A percentile compares a stretch with the other conserved stretches of the same genome.
phyloP scores from a whole-genome alignment of 2,888 invertebrate species.

The Netelia inedita region DNA sequence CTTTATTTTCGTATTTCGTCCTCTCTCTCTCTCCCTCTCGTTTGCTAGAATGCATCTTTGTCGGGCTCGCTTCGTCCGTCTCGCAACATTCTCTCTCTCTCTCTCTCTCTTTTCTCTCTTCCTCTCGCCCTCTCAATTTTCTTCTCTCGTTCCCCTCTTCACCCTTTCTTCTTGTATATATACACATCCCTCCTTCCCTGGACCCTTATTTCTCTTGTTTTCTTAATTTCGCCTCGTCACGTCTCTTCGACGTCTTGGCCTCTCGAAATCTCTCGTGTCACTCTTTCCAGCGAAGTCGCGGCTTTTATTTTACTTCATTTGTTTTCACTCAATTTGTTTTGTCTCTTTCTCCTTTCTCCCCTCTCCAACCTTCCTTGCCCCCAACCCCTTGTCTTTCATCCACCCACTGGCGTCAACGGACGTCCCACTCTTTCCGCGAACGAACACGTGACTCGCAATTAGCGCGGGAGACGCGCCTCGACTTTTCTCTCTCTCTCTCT shows the following conservation, averaged over 20 bases:
- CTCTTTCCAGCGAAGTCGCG: slow-evolving; percentile 33
- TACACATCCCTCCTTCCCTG: slow-evolving; percentile 17
- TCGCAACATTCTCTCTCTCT: slow-evolving; percentile 54
- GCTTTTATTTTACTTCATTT: neutral
- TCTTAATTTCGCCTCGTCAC: slow-evolving; percentile 48
- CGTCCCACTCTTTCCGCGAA: slow-evolving; percentile 26
- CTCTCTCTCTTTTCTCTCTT: slow-evolving; percentile 31
- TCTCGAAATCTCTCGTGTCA: slow-evolving; percentile 44
- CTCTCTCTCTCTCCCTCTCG: slow-evolving; percentile 43
- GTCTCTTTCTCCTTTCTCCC: slow-evolving; percentile 1
- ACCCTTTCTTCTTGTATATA: slow-evolving; percentile 20
- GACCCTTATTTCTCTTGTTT: slow-evolving; percentile 27
- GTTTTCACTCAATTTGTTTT: neutral
- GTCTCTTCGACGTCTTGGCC: slow-evolving; percentile 37
- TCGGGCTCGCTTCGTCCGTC: slow-evolving; percentile 29
- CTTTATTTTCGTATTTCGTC: slow-evolving; percentile 50
- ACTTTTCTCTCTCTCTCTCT: neutral
- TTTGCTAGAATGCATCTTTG: slow-evolving; percentile 22
- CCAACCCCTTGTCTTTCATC: neutral
- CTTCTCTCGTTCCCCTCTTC: neutral
- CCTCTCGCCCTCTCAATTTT: slow-evolving; percentile 37
- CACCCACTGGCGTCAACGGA: neutral
- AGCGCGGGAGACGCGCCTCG: slow-evolving; percentile 25
- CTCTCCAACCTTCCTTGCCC: neutral
- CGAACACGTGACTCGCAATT: slow-evolving; percentile 46